Evolutionary conservation across 1,140 invertebrate genomes (phyloP).

Genomic region (Ooceraea biroi): DNA sequence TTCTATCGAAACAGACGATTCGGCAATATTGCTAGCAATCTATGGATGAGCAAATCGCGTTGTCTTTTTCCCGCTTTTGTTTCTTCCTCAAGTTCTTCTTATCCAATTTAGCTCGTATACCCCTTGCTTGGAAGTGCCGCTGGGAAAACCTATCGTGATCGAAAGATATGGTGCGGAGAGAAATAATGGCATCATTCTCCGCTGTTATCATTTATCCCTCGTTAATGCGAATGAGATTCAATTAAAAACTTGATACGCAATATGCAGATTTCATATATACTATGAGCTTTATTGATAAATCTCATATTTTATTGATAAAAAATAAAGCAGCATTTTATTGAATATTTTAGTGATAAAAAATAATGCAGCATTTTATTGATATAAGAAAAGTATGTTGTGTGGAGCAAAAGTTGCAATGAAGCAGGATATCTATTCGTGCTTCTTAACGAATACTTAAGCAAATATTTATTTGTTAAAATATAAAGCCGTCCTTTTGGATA

Average conservation of each 20-base stretch:
- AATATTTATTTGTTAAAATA: no score
- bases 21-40: constrained; percentile 47
- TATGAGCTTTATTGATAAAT: background rate
- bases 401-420: no score
- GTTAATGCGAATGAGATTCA: background rate
- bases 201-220: background rate
- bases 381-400: no score
- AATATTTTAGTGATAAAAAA: no score
- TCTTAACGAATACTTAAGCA: no score
- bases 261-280: background rate
- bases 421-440: no score
- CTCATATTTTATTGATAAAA: background rate
- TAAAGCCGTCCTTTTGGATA: background rate
- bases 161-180: background rate
- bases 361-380: no score
- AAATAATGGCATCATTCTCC: background rate
- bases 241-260: constrained; percentile 12
- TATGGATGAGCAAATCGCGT: constrained; percentile 12
- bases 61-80: constrained; percentile 9
- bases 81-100: constrained; percentile 1
- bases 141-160: constrained; percentile 7
- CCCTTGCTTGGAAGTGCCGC: background rate
- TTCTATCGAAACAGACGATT: constrained; percentile 31
- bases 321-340: no score
- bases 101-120: background rate